Percentiles rank a stretch among this genome's conserved stretches.
These are phyloP conservation scores for Ichneumoninae sp. DNA, from an alignment of 2,888 invertebrate genomes.

Conservation along the genomic window DNA sequence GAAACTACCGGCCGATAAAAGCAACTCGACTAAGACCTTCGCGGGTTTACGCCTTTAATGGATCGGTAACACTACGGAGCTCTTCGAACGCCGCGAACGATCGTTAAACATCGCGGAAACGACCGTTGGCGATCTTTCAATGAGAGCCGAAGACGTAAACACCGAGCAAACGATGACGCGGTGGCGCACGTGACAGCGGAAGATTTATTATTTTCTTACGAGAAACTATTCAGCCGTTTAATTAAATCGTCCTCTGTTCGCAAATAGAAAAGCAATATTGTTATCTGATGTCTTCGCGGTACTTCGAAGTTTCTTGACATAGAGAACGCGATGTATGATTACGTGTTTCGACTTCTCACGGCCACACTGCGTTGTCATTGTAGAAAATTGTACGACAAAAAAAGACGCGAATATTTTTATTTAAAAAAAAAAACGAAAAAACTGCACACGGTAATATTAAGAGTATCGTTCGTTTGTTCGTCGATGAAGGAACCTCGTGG, in stretches of 20 bases:
- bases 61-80: constrained; percentile 8
- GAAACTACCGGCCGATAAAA: background rate
- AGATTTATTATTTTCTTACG: background rate
- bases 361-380: background rate
- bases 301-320: background rate
- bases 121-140: background rate
- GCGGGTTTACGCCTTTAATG: background rate
- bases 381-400: background rate
- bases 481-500: constrained; percentile 60
- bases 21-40: background rate
- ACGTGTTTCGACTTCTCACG: too few species aligned
- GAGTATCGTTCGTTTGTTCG: background rate
- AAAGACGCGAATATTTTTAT: background rate
- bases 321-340: background rate
- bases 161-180: background rate
- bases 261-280: background rate
- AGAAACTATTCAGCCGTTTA: background rate
- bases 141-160: constrained; percentile 11
- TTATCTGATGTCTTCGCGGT: background rate
- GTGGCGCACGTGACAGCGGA: constrained; percentile 8
- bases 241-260: background rate
- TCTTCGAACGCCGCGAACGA: constrained; percentile 21
- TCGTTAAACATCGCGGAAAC: constrained; percentile 4
- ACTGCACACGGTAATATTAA: background rate
- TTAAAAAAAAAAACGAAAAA: background rate